A percentile compares a stretch with the other conserved stretches of the same genome.
These are phyloP conservation scores for Spheniscus mendiculus DNA, from an alignment of 2,113 vertebrate genomes.

Conservation along the genomic window DNA sequence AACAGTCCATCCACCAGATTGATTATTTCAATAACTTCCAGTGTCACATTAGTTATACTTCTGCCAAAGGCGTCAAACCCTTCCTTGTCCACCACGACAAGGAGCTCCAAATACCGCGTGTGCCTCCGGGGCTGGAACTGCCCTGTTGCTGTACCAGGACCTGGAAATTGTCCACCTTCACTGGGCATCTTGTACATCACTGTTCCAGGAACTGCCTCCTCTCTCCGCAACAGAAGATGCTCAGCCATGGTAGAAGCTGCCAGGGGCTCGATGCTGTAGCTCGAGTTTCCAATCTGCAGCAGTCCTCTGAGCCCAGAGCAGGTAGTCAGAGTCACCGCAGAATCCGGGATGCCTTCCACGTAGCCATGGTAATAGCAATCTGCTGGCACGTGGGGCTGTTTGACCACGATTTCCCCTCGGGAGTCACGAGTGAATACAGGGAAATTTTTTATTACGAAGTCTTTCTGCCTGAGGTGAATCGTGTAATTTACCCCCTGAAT, in stretches of 20 bases:
- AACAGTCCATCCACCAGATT: conserved; percentile 55
- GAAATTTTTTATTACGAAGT: not conserved
- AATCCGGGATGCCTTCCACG: conserved; percentile 22
- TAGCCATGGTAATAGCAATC: conserved; percentile 59
- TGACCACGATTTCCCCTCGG: not conserved
- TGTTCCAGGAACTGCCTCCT: not conserved
- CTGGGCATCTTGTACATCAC: not conserved
- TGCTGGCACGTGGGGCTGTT: not conserved
- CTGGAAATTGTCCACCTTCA: not conserved
- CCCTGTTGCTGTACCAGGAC: not conserved
- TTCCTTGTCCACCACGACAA: conserved; percentile 40
- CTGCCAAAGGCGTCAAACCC: conserved; percentile 47
- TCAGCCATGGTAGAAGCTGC: not conserved
- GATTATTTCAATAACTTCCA: conserved; percentile 22
- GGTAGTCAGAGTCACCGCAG: conserved; percentile 25
- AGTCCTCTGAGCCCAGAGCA: conserved; percentile 63
- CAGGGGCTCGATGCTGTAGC: conserved; percentile 48
- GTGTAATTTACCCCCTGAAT: not conserved
- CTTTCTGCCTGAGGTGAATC: not conserved
- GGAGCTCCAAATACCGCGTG: conserved; percentile 54
- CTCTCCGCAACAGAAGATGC: conserved; percentile 17
- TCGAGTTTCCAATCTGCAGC: conserved; percentile 15
- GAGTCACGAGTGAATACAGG: conserved; percentile 13
- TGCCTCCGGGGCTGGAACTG: not conserved
- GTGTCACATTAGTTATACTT: not conserved